phyloP scores from a whole-genome alignment of 2,797 vertebrate species.

The Coregonus sp. region DNA sequence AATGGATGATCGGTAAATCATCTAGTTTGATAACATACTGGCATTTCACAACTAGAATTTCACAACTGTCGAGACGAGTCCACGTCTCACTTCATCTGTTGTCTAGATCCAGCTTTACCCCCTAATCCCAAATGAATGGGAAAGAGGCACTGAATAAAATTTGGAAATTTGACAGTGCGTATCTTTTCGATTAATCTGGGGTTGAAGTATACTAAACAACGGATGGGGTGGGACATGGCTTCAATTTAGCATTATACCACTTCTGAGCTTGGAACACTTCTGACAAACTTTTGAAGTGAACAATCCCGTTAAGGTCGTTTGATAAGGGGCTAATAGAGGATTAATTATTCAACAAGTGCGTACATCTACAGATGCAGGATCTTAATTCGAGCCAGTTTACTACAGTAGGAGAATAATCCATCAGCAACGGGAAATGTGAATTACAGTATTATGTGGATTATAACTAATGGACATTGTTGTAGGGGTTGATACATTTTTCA shows the following conservation, averaged over 20 bases:
- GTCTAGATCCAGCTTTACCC: not conserved
- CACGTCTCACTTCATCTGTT: not conserved
- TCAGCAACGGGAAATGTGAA: too few species aligned
- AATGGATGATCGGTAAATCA: not conserved
- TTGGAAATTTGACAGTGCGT: too few species aligned
- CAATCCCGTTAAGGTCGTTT: too few species aligned
- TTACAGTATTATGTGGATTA: too few species aligned
- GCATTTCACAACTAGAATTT: not conserved
- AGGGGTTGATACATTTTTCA: too few species aligned
- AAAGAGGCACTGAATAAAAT: not conserved
- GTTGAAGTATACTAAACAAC: not conserved
- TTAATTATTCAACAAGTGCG: not conserved
- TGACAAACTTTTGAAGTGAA: too few species aligned
- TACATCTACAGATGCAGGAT: not conserved
- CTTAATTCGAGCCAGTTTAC: not conserved
- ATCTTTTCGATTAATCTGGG: not conserved
- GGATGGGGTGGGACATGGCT: slow-evolving; percentile 35
- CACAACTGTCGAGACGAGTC: not conserved
- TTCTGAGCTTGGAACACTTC: too few species aligned
- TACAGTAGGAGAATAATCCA: not conserved
- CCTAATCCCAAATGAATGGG: not conserved
- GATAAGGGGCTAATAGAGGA: not conserved
- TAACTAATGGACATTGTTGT: too few species aligned
- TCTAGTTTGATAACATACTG: not conserved
- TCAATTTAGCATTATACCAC: too few species aligned